Base-by-base conservation (phyloP, 1,140 invertebrate species). In the Bombus waltoni region DNA sequence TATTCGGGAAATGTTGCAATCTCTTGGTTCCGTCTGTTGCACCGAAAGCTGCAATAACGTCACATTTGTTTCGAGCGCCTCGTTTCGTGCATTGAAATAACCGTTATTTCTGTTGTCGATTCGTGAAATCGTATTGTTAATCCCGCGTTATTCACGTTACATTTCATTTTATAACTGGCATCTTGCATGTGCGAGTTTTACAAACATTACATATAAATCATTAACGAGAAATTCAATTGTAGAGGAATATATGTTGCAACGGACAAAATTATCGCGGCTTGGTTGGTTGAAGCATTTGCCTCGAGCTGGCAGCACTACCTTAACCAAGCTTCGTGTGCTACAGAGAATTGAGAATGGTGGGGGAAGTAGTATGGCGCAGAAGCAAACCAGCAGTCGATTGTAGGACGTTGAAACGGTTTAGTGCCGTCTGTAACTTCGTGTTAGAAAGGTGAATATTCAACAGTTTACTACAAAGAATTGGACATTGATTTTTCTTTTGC, bases 301-400 rank as follows among this genome's bases (percentile, higher is more conserved):
- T 42, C 13, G 18, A 81, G 92, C 40, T 90, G 90, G 93, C 92
- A 93, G 92, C 93, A 93, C 87, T 66, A 53, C 75, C 92, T 90
- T 90, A 84, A 25, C n/a, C n/a, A 11, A 4, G n/a, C 13, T 28
- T 44, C 32, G n/a, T 4, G 28, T 15, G 28, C 8, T 32, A 40
- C 9, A 53, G 53, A 13, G 71, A 4, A 1, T 2, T 5, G 25
- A 18, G 59, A 57, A 53, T 77, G n/a, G 89, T 86, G 90, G 85
- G 90, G 47, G 83, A 82, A 79, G 73, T 78, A 81, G 82, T 83
- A 83, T 87, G 86, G 89, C 91, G 91, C 91, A 92, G 91, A 90
- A 90, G 87, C 89, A 70, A 22, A 78, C 59, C 70, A 72, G 80
- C 84, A 74, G 72, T 86, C 59, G 87, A 85, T 42, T 38, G 87